Evolutionary conservation across 2,113 vertebrate genomes (phyloP), one percentile per base, ranked within the genome.

Genomic region (Sapajus apella): DNA sequence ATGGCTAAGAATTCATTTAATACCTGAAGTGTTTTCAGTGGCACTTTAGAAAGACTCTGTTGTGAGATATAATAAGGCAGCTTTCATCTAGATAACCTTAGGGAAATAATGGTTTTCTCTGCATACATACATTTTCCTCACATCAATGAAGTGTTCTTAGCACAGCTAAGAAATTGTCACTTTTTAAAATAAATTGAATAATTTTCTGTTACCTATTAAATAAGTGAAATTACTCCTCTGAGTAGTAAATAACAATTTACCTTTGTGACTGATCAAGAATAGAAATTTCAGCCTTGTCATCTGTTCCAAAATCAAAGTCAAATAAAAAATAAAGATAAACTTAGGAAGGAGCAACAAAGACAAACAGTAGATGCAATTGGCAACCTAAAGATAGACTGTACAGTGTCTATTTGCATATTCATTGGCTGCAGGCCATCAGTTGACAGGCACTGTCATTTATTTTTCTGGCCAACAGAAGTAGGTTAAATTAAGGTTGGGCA

Each of bases 1-100:
- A 35, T 35, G 25, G 35, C n/a, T 90, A 90, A 37, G 68, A 87
- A 25, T 81, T 87, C 80, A 80, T 92, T 96, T 95, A 95, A 77
- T 56, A 84, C 50, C 35, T 85, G 12, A 96, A 96, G 17, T 87
- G 13, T 68, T 96, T 95, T 88, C 72, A 66, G 50, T 27, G 81
- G 5, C 64, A 94, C 25, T 90, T 92, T 72, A 37, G 70, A 32
- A 87, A 66, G 70, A 25, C 76, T 30, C 9, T 66, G 37, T 58
- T 92, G 56, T n/a, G 76, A 87, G 37, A 72, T 6, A 94, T 10
- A 92, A 84, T 64, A 93, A 89, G 2, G 20, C 13, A 66, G 35
- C 58, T 87, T 73, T 61, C 43, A 95, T 85, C 52, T 58, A 68
- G 73, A 90, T 90, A 92, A 90, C 70, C 43, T 94, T 90, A 35